Evolutionary conservation across 2,797 vertebrate genomes (phyloP).

Genomic region (Gobio occitaniae): DNA sequence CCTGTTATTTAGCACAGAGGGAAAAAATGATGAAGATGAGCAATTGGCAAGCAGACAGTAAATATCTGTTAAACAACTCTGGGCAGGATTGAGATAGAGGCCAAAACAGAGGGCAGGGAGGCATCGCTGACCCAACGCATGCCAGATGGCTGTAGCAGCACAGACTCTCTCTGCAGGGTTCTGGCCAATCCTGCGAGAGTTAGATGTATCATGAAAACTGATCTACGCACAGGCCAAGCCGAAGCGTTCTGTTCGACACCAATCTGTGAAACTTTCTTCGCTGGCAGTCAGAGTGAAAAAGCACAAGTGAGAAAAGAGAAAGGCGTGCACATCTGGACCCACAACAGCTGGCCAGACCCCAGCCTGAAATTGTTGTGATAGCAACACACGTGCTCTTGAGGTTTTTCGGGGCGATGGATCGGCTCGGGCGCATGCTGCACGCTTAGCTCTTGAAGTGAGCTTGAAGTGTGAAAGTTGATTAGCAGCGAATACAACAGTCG

Average conservation of each 20-base stretch:
- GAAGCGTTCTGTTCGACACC: slow-evolving; percentile 35
- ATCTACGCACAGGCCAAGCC: slow-evolving; percentile 48
- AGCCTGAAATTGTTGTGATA: slow-evolving; percentile 27
- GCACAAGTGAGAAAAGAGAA: slow-evolving; percentile 44
- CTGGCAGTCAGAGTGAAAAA: slow-evolving; percentile 50
- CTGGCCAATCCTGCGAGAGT: slow-evolving; percentile 51
- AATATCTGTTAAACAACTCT: slow-evolving; percentile 41
- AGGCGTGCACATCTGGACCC: slow-evolving; percentile 50
- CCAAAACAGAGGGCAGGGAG: slow-evolving; percentile 37
- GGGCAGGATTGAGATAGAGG: slow-evolving; percentile 34
- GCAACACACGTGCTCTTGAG: slow-evolving; percentile 16
- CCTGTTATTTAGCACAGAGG: neutral
- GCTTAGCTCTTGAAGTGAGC: slow-evolving; percentile 40
- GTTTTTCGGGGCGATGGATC: neutral
- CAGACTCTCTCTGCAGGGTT: slow-evolving; percentile 53
- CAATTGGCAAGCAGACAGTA: slow-evolving; percentile 14
- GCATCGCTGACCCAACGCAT: slow-evolving; percentile 38
- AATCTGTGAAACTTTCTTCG: slow-evolving; percentile 32
- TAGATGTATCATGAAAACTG: slow-evolving; percentile 53
- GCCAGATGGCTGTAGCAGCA: slow-evolving; percentile 51
- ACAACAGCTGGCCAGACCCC: slow-evolving; percentile 37
- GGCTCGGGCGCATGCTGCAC: slow-evolving; percentile 23
- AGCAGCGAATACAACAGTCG: slow-evolving; percentile 45
- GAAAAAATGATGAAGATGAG: slow-evolving; percentile 16
- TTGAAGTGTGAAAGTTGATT: slow-evolving; percentile 51